Evolutionary conservation across 2,113 vertebrate species (phyloP).

Genomic region (Glareola pratincola): DNA sequence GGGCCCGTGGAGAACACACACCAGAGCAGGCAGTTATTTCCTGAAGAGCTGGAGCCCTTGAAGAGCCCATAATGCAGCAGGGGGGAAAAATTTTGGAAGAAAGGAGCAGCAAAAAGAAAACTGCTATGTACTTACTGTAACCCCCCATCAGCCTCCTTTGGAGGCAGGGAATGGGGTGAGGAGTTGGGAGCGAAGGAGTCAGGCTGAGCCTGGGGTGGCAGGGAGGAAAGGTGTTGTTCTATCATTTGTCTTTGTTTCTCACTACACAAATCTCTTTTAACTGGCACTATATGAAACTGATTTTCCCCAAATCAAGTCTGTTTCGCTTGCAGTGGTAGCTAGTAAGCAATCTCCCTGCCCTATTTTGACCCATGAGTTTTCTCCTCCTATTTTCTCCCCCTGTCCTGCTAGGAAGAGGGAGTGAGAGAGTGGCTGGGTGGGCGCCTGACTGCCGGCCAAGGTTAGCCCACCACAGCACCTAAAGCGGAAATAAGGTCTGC

Average conservation of each 20-base stretch:
- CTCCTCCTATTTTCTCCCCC: background rate
- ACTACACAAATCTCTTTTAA: background rate
- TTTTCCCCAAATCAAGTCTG: background rate
- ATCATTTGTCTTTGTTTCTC: background rate
- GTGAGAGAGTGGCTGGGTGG: background rate
- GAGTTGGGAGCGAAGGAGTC: fast-evolving
- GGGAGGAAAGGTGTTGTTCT: background rate
- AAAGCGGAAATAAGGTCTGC: background rate
- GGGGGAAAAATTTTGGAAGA: background rate
- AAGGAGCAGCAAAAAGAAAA: background rate
- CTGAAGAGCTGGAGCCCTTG: background rate
- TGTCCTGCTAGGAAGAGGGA: background rate
- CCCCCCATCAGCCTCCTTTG: background rate
- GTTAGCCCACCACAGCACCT: background rate
- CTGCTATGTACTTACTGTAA: background rate
- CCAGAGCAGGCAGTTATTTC: background rate
- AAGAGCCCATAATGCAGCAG: background rate
- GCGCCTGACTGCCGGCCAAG: background rate
- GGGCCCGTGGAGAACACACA: no score
- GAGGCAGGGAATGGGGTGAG: background rate
- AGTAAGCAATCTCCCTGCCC: background rate
- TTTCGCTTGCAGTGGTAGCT: background rate
- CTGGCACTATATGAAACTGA: background rate
- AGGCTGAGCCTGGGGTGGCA: background rate
- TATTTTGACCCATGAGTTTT: background rate